phyloP scores from a whole-genome alignment of 2,113 vertebrate species.

The Lampris incognitus region DNA sequence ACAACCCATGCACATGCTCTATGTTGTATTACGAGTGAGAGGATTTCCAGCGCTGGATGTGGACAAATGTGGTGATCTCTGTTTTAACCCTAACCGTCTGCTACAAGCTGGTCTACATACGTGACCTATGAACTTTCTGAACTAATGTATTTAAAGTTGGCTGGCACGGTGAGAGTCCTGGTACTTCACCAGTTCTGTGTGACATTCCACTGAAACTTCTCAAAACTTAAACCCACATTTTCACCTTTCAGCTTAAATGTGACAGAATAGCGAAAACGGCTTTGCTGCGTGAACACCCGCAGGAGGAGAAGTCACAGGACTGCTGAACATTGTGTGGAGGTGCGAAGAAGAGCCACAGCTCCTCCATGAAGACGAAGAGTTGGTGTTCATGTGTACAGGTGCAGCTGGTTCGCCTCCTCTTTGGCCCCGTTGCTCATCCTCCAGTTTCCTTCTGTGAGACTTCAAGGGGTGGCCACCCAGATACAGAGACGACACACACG shows the following conservation, averaged over 20 bases:
- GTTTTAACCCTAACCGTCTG: neutral
- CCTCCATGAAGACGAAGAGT: too few species aligned
- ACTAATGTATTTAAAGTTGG: slow-evolving; percentile 17
- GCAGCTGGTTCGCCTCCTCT: neutral
- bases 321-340: neutral
- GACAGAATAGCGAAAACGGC: neutral
- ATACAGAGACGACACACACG: neutral
- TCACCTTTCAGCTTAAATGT: neutral
- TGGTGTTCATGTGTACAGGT: too few species aligned
- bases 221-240: neutral
- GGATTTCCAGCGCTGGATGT: neutral
- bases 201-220: neutral
- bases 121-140: neutral
- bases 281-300: neutral
- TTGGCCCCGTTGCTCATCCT: too few species aligned
- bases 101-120: neutral
- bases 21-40: neutral
- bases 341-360: neutral
- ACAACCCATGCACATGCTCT: slow-evolving; percentile 9
- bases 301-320: neutral
- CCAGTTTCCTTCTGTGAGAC: neutral
- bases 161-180: neutral
- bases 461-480: neutral
- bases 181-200: neutral
- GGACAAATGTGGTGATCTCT: slow-evolving; percentile 29